Evolutionary conservation across 2,113 vertebrate genomes (phyloP), one percentile per base, ranked within the genome.

Genomic region (Pao palembangensis): DNA sequence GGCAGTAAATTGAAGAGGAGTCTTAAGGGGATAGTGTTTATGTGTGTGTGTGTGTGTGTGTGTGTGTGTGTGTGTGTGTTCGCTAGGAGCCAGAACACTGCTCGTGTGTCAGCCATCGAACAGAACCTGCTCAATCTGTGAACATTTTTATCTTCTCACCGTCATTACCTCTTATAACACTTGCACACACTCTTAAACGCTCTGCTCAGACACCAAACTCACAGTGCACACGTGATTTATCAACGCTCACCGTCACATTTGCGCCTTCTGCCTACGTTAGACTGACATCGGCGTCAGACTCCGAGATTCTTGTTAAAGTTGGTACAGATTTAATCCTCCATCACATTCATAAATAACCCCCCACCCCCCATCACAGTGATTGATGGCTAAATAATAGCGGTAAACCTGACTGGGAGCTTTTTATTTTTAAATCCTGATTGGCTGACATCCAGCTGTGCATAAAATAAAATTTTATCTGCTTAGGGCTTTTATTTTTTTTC

Each of bases 1-100:
- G 80, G 74, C 69, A 76, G 67, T 65, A 79, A 84, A 84, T 79
- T 80, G 59, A 51, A 71, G 58, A 58, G 73, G 57, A 48, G 72
- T 67, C 65, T 69, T 68, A 54, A 69, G 69, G 67, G 78, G 42
- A 74, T 47, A 48, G 54, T 34, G 28, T 67, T 42, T 68, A 48
- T 61, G 21, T 70, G 51, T 67, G 48, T 57, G 41, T 72, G 59
- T 58, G 8, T 55, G 25, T 64, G 44, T 73, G 50, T 46, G 47
- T 25, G 10, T 51, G 42, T 52, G 42, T 52, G 44, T 43, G 44
- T 64, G 57, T 67, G 56, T 71, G 42, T 43, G 46, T 63, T 18
- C 2, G 47, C 1, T 15, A 11, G 3, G 42, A 44, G 16, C 34
- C 13, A 44, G 43, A 44, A 44, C 43, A 44, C 13, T 14, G 43